Conservation (phyloP, 1,140 invertebrate species). For the Orchestia grillus region DNA sequence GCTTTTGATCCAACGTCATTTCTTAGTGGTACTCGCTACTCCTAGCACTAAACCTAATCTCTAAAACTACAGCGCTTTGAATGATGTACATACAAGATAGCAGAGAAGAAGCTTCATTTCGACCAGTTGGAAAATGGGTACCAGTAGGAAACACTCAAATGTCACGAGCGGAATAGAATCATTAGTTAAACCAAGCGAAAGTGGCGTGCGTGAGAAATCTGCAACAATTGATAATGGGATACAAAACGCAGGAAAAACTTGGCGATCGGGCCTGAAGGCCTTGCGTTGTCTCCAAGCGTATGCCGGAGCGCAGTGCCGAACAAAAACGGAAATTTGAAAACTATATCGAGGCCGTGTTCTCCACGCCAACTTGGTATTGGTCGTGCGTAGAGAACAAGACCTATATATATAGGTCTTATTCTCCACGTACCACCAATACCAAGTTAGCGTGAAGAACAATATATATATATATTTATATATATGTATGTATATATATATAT, state of each 20-base stretch:
- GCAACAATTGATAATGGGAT: background rate
- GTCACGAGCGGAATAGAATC: background rate
- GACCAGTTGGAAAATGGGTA: background rate
- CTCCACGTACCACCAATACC: background rate
- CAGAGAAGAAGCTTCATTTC: background rate
- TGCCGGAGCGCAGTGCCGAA: background rate
- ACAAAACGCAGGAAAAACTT: background rate
- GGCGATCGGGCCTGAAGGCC: background rate
- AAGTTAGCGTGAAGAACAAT: background rate
- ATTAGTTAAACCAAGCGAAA: background rate
- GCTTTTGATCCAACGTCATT: too few relatives aligned
- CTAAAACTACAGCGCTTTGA: too few relatives aligned
- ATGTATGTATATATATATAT: too few relatives aligned
- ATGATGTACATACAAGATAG: background rate
- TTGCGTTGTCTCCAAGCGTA: background rate
- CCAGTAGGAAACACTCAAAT: background rate
- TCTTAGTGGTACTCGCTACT: too few relatives aligned
- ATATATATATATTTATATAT: too few relatives aligned
- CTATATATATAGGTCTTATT: too few relatives aligned
- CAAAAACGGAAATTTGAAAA: background rate
- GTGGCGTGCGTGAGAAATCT: background rate
- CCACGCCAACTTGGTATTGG: background rate
- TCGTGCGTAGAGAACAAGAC: background rate
- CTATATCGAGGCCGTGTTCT: background rate
- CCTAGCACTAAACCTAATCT: too few relatives aligned